Base-by-base conservation (phyloP, 2,797 vertebrate species). In the Muscicapa striata region DNA sequence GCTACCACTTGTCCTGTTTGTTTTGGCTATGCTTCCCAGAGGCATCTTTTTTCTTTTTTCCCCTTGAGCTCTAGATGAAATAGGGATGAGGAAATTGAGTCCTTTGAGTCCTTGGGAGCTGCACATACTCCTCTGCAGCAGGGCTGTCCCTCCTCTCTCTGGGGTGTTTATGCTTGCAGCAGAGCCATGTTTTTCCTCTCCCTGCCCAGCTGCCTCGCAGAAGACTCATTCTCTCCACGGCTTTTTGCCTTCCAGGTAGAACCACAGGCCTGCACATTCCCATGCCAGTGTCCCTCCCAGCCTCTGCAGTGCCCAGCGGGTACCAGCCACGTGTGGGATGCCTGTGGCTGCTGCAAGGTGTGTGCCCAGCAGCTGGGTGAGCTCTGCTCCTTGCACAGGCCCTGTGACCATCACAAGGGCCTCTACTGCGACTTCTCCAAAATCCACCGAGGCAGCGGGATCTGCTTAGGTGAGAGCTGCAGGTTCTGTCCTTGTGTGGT, bases 321-420 rank as follows among this genome's bases (percentile, higher is more conserved):
- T 36, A 98, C 96, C 96, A 98, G 98, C 91, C 96, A 98, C 6
- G 91, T 98, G 30, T 90, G 98, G 95, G 98, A 98, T 22, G 97
- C 95, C 73, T 98, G 98, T 26, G 98, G 98, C 7, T 98, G 98
- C 97, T 98, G 98, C 95, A 98, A 97, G 74, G 98, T 98, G 62
- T 98, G 98, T 57, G 98, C 98, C 94, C 67, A 66, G 85, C 98
- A 98, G 95, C 96, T 97, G 5, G 98, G 97, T 0, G 98, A 98
- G 87, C 96, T 96, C 68, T 98, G 98, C 38, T 97, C 97, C 49
- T 79, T 75, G 43, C 96, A 96, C 94, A 96, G 97, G 45, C 98
- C 98, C 78, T 98, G 98, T 4, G 98, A 98, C 89, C 98, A 98
- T 51, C 98, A 98, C 94, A 98, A 98, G 90, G 97, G 97, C 32